These are phyloP conservation scores for Halcyon leucocephala DNA, from an alignment of 2,797 vertebrate species.

Conservation along the genomic window DNA sequence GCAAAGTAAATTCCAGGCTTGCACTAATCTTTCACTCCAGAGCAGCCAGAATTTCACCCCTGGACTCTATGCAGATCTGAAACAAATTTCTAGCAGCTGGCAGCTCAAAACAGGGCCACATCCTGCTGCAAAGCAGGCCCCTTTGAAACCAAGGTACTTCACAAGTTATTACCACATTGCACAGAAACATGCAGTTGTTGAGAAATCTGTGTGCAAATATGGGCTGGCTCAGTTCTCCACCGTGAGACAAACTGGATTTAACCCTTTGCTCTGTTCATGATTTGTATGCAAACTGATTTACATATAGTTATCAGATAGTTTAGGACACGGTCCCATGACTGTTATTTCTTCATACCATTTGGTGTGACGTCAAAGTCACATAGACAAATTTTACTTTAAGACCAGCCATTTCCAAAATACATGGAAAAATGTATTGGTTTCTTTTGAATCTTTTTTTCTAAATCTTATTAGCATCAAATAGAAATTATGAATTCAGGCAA, in stretches of 20 bases:
- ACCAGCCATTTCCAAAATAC: not conserved
- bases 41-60: not conserved
- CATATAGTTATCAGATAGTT: not conserved
- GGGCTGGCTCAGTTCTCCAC: not conserved
- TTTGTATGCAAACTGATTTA: not conserved
- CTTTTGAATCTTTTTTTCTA: not conserved
- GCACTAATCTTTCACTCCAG: accelerated
- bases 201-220: not conserved
- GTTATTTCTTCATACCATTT: not conserved
- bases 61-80: not conserved
- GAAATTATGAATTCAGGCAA: not conserved
- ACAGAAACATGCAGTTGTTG: not conserved
- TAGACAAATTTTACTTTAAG: not conserved
- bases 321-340: not conserved
- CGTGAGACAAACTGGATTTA: not conserved
- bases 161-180: not conserved
- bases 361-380: not conserved
- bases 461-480: not conserved
- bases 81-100: not conserved
- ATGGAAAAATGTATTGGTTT: not conserved
- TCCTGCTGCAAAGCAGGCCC: not conserved
- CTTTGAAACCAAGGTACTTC: not conserved
- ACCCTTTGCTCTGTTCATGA: not conserved
- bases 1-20: not conserved
- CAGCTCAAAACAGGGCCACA: not conserved